Percentiles rank a stretch among this genome's conserved stretches.
Conservation (phyloP, 1,140 invertebrate species). For the Drosophila ogumai region DNA sequence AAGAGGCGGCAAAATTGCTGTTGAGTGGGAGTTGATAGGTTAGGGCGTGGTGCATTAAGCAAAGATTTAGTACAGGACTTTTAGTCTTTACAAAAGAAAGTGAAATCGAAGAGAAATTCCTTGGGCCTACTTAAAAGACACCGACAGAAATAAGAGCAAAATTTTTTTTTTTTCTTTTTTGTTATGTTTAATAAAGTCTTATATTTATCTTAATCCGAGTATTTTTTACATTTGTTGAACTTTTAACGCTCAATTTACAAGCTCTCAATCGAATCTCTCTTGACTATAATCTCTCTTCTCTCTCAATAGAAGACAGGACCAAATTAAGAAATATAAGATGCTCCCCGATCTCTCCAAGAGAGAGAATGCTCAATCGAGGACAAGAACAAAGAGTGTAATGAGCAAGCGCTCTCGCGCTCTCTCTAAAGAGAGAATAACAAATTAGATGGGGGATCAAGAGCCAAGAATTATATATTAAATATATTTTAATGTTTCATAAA, state of each 20-base stretch:
- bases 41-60: conserved; percentile 46
- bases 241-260: too few relatives aligned
- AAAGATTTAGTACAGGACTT: conserved; percentile 28
- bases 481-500: background rate
- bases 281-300: too few relatives aligned
- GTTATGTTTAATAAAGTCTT: too few relatives aligned
- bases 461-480: background rate
- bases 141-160: background rate
- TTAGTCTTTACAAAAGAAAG: conserved; percentile 21
- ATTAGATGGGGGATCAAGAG: background rate
- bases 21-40: conserved; percentile 25
- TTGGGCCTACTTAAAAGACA: background rate
- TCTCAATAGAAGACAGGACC: too few relatives aligned
- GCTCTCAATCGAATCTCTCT: background rate
- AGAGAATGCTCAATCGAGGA: background rate
- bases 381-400: background rate
- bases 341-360: background rate
- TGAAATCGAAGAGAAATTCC: conserved; percentile 17
- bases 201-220: too few relatives aligned
- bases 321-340: too few relatives aligned
- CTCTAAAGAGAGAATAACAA: background rate
- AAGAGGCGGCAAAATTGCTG: conserved; percentile 3
- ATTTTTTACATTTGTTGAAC: too few relatives aligned
- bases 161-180: too few relatives aligned
- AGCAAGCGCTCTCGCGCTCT: background rate